Evolutionary conservation across 1,140 invertebrate genomes (phyloP).

Genomic region (Monochamus saltuarius): DNA sequence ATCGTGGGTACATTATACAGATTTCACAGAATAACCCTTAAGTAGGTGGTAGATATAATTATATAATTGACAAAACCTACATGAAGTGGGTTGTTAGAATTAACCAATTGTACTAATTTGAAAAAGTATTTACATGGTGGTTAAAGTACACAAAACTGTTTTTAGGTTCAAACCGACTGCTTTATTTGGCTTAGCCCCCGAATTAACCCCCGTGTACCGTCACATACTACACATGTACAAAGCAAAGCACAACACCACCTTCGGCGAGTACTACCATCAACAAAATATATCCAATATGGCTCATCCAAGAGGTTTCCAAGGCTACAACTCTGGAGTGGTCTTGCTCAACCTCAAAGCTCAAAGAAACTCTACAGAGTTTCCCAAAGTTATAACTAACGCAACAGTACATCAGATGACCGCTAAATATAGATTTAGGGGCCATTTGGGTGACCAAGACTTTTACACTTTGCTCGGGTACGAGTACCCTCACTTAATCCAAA

Average conservation of each 20-base stretch:
- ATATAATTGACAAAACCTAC: too few species aligned
- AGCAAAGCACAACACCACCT: slow-evolving; percentile 43
- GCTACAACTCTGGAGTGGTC: slow-evolving; percentile 81
- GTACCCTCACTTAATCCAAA: slow-evolving; percentile 72
- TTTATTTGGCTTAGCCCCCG: slow-evolving; percentile 74
- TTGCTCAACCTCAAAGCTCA: slow-evolving; percentile 73
- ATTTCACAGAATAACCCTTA: too few species aligned
- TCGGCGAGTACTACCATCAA: slow-evolving; percentile 47
- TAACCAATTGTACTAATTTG: slow-evolving; percentile 6
- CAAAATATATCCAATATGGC: slow-evolving; percentile 25
- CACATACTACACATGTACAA: slow-evolving; percentile 72
- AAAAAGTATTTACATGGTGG: not conserved
- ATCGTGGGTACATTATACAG: too few species aligned
- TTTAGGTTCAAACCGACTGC: slow-evolving; percentile 55
- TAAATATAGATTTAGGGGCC: slow-evolving; percentile 56
- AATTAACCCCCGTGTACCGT: slow-evolving; percentile 79
- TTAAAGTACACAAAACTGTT: slow-evolving; percentile 24
- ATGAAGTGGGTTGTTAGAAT: too few species aligned
- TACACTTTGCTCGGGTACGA: slow-evolving; percentile 75
- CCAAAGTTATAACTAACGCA: slow-evolving; percentile 21
- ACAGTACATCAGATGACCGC: slow-evolving; percentile 9
- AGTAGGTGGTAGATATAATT: not conserved
- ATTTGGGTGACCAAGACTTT: slow-evolving; percentile 87
- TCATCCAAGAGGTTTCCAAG: slow-evolving; percentile 65
- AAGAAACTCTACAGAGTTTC: slow-evolving; percentile 58